Base-by-base conservation (phyloP, 2,888 invertebrate genomes). In the Lasioglossum calceatum region DNA sequence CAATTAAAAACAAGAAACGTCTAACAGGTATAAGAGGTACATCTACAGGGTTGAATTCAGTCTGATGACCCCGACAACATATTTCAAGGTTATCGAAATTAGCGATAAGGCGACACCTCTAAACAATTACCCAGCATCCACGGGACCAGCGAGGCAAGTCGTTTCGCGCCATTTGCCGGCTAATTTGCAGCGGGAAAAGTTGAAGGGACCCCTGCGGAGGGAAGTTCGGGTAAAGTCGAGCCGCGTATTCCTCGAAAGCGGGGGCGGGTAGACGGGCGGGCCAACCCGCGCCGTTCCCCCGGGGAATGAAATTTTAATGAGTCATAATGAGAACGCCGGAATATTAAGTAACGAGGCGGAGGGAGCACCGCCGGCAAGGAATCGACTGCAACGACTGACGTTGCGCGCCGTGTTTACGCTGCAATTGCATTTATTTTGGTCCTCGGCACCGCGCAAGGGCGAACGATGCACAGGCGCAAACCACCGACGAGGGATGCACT, bases 141-240 rank as follows among this genome's bases (percentile, higher is more conserved):
- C 79, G 77, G 27, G 83, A 87, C 88, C 84, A 88, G 79, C 84
- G 79, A 79, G 82, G 79, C 77, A 79, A 89, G 77, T 79, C 85
- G 88, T 89, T 89, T 86, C 88, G 83, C 88, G 78, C 88, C 91
- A 92, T 92, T 92, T 88, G 83, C 77, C 87, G 74, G 42, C 85
- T 91, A 91, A 92, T 92, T 92, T 91, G 89, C 87, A 91, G 86
- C 85, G 84, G 79, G 81, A 78, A 84, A 91, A 89, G 85, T 91
- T 90, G 44, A 74, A 84, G 84, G 81, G 72, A 83, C 44, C 54
- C 79, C 67, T 75, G 44, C 64, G 0, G 14, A 32, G 44, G 75
- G n/a, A 80, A 81, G 58, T 81, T 84, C 47, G 77, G 71, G 73
- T 78, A 84, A 83, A 82, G 81, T 77, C 73, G 78, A 75, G 71